Evolutionary conservation across 2,113 vertebrate species (phyloP).

Genomic region (Gymnobelideus leadbeateri): DNA sequence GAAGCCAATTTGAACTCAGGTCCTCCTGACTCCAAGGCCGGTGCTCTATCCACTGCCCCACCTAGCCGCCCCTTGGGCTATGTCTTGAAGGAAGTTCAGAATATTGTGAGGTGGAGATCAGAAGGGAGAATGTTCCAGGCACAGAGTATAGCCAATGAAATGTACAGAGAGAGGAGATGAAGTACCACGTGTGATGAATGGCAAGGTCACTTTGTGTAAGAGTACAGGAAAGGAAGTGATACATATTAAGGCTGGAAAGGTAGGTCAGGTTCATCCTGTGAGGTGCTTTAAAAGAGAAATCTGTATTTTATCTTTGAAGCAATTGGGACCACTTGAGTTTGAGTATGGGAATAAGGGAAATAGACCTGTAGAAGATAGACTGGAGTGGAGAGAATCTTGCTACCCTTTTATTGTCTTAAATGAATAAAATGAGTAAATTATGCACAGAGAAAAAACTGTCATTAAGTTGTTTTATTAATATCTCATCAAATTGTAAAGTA

Average conservation of each 20-base stretch:
- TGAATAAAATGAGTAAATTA: conserved; percentile 19
- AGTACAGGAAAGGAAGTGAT: background rate
- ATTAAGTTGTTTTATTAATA: conserved; percentile 55
- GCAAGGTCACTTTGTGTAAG: background rate
- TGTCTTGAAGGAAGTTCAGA: background rate
- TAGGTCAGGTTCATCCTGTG: background rate
- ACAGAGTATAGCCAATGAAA: background rate
- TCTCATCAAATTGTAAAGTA: conserved; percentile 41
- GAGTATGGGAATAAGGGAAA: background rate
- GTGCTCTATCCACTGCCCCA: no score
- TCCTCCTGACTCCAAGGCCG: no score
- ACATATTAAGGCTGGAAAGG: background rate
- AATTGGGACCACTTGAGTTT: background rate
- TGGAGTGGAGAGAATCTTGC: background rate
- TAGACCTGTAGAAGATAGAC: background rate
- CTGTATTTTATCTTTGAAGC: background rate
- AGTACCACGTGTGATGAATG: background rate
- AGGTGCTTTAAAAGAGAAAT: background rate
- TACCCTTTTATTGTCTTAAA: conserved; percentile 9
- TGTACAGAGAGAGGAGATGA: background rate
- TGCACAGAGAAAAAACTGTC: conserved; percentile 37
- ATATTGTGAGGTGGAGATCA: background rate
- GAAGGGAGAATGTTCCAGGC: background rate
- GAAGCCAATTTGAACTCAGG: no score
- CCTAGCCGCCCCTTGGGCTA: background rate